A percentile compares a stretch with the other conserved stretches of the same genome.
Conservation (phyloP, 2,797 vertebrate genomes). For the Hemitrygon akajei region DNA sequence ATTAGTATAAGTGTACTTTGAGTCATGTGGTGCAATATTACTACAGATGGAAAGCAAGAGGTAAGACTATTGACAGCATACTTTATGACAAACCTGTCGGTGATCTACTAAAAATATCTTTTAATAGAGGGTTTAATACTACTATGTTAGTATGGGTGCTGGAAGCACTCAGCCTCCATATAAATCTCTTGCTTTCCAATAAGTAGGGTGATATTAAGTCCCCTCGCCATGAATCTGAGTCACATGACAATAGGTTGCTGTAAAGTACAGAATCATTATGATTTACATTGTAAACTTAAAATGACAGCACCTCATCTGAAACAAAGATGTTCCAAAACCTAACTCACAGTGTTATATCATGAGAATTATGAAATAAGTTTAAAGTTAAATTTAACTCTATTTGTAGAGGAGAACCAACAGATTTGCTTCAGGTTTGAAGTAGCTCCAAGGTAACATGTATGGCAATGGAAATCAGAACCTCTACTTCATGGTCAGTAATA, state of each 20-base stretch:
- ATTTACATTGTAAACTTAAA: neutral
- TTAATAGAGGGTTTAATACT: neutral
- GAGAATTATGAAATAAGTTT: neutral
- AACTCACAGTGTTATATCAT: neutral
- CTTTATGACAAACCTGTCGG: neutral
- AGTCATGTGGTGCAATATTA: conserved; percentile 20
- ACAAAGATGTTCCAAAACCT: neutral
- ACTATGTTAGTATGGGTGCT: neutral
- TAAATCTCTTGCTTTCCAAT: neutral
- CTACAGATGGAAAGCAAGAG: neutral
- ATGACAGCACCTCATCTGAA: neutral
- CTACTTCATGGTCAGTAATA: neutral
- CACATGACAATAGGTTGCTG: neutral
- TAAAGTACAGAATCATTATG: neutral
- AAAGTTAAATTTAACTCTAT: neutral
- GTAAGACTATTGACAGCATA: neutral
- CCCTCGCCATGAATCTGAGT: neutral
- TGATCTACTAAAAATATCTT: neutral
- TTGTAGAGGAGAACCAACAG: neutral
- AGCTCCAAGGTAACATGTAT: neutral
- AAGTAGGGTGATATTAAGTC: neutral
- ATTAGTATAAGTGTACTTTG: conserved; percentile 24
- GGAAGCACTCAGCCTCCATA: neutral
- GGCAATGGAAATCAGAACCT: conserved; percentile 15
- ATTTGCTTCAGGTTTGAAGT: neutral